Conservation (phyloP, 2,888 invertebrate species). For the Phanerotoma sp. region DNA sequence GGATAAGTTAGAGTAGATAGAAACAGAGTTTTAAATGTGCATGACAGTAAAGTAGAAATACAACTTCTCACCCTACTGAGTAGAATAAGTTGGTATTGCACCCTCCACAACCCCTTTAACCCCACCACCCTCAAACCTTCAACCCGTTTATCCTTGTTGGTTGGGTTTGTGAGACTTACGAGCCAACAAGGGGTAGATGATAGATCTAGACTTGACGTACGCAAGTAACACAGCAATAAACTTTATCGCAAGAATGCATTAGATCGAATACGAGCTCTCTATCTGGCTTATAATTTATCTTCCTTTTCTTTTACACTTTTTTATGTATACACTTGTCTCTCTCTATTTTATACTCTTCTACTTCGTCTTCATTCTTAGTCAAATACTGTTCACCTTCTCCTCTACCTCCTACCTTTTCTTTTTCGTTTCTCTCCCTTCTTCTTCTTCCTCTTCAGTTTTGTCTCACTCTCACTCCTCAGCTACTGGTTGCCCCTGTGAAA, state of each 20-base stretch:
- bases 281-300: constrained; percentile 1
- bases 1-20: too few relatives aligned
- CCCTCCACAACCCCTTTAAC: too few relatives aligned
- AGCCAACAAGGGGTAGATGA: constrained; percentile 29
- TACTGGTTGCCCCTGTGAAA: neutral
- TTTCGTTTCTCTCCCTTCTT: neutral
- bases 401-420: neutral
- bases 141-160: too few relatives aligned
- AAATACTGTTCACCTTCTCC: too few relatives aligned
- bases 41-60: too few relatives aligned
- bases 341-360: constrained; percentile 1
- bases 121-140: too few relatives aligned
- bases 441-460: neutral
- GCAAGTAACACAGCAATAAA: constrained; percentile 52
- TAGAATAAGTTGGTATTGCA: too few relatives aligned
- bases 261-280: constrained; percentile 49
- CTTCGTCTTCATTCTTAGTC: neutral
- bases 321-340: constrained; percentile 18
- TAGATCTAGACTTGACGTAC: constrained; percentile 35
- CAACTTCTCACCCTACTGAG: too few relatives aligned
- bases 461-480: neutral
- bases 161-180: constrained; percentile 8
- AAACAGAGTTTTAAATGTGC: too few relatives aligned
- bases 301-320: constrained; percentile 5
- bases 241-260: constrained; percentile 55